Conservation (phyloP, 2,113 vertebrate species). For the Hemicordylus capensis region DNA sequence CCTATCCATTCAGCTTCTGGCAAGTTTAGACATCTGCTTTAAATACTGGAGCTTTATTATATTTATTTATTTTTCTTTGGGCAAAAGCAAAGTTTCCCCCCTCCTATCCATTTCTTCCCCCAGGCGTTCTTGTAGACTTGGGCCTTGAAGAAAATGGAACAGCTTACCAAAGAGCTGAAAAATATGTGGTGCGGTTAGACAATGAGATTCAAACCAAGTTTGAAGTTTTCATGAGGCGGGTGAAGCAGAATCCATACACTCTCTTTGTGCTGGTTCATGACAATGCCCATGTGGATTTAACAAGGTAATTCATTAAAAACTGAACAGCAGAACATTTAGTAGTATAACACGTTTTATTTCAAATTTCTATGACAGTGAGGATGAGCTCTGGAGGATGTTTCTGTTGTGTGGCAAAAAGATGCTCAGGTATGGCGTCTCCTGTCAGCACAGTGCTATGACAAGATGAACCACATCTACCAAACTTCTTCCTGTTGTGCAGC, state of each 20-base stretch:
- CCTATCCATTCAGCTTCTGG: too few species aligned
- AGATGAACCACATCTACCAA: neutral
- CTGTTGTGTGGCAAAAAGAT: neutral
- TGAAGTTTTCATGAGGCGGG: conserved; percentile 93
- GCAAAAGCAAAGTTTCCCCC: conserved; percentile 3
- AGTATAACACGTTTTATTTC: neutral
- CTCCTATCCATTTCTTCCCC: conserved; percentile 45
- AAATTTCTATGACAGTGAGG: neutral
- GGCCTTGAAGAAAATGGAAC: conserved; percentile 88
- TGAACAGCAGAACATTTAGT: neutral
- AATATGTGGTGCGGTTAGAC: conserved; percentile 92
- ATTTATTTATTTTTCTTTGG: neutral
- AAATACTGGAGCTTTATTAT: neutral
- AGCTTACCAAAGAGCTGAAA: conserved; percentile 88
- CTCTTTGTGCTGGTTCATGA: conserved; percentile 97
- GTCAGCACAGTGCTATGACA: too few species aligned
- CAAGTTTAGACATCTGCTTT: fast-evolving
- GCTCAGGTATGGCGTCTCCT: neutral
- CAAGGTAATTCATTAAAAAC: conserved; percentile 82
- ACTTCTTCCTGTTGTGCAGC: neutral
- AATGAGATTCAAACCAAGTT: conserved; percentile 91
- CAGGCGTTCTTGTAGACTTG: conserved; percentile 95
- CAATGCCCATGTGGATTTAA: conserved; percentile 94
- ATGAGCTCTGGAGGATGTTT: neutral
- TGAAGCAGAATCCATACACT: conserved; percentile 95